A percentile compares a stretch with the other conserved stretches of the same genome.
phyloP scores from a whole-genome alignment of 2,113 vertebrate genomes.

The Sula dactylatra region DNA sequence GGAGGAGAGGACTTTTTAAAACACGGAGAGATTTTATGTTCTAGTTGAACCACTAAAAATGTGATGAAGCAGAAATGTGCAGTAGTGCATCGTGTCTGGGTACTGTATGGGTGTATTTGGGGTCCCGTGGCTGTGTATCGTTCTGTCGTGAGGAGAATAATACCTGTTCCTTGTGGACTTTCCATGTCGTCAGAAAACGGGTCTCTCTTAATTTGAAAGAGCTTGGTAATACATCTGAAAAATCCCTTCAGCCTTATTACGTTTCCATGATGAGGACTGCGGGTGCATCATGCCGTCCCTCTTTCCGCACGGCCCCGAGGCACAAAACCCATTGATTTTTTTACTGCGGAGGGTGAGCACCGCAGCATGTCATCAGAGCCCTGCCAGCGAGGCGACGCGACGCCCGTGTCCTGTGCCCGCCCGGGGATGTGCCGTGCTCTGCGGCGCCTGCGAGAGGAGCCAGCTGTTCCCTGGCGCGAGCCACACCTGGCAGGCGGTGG shows the following conservation, averaged over 20 bases:
- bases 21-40: neutral
- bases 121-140: neutral
- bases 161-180: neutral
- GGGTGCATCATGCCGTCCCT: neutral
- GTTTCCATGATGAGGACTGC: accelerated
- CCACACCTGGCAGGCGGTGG: neutral
- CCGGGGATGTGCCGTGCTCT: accelerated
- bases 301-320: accelerated
- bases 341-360: neutral
- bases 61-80: neutral
- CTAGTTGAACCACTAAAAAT: neutral
- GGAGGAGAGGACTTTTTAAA: neutral
- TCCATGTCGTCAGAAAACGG: neutral
- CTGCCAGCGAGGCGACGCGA: neutral
- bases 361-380: accelerated
- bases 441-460: neutral
- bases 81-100: accelerated
- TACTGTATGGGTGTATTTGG: no score
- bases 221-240: neutral
- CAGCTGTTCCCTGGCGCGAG: neutral
- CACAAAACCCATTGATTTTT: neutral
- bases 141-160: neutral
- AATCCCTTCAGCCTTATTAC: neutral
- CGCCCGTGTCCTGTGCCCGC: accelerated
- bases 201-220: neutral